Base-by-base conservation (phyloP, 2,113 vertebrate species). In the Psilopogon haemacephalus region DNA sequence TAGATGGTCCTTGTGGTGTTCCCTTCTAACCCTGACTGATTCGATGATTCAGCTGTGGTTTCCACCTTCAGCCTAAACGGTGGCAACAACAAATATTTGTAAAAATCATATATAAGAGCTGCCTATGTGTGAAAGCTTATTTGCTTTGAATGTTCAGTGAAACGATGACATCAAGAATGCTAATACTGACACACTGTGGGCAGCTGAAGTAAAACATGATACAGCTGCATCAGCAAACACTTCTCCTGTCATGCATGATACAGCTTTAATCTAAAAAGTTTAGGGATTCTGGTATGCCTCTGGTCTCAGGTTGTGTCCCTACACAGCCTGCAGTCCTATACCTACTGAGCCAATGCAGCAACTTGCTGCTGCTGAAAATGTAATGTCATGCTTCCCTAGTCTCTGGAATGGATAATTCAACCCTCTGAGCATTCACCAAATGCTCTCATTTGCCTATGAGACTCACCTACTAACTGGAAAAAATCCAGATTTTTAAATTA, bases 101-200 rank as follows among this genome's bases (percentile, higher is more conserved):
- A 35, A 54, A 72, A 54, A 44, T 20, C 56, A 60, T 62, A 60
- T 62, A 0, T 1, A 35, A n/a, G 6, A 93, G 40, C 12, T 37
- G 12, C 3, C 5, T 24, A 1, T 2, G 14, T 20, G 38, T 35
- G 58, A 88, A 46, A 92, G 64, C 18, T 65, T 27, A 58, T 18
- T 19, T 15, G 37, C 21, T 14, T 58, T 19, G 42, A 86, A 42
- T 11, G n/a, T 35, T 69, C 54, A 33, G 48, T 9, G 55, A 35
- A 27, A 54, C 1, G 12, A 23, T 7, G 27, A 5, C 71, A 32
- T 50, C 6, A 10, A 14, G 54, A 69, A 93, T 73, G 88, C 68
- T 84, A 83, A 93, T 5, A 91, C 81, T 97, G 96, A 93, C 97
- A 88, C 94, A 12, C 62, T 77, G 95, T 97, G 97, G 97, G 40